These are phyloP conservation scores for Polyodon spathula DNA, from an alignment of 2,113 vertebrate genomes.

Conservation along the genomic window DNA sequence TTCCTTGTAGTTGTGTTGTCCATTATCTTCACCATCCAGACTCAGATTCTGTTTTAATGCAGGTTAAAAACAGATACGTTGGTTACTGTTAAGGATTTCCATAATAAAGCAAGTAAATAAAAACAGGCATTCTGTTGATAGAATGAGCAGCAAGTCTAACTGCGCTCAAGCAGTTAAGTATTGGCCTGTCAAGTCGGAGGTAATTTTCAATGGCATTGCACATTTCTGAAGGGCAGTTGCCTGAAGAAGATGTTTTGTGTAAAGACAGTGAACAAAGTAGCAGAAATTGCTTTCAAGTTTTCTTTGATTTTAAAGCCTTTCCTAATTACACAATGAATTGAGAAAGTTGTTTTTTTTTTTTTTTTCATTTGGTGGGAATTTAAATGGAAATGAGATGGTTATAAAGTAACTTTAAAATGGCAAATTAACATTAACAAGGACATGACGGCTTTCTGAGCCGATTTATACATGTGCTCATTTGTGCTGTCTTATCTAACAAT, in stretches of 20 bases:
- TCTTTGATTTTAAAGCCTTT: conserved; percentile 19
- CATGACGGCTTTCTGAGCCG: neutral
- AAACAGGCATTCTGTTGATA: too few relatives aligned
- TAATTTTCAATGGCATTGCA: neutral
- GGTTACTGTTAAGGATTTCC: too few relatives aligned
- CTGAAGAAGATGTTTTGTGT: conserved; percentile 7
- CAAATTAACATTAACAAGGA: neutral
- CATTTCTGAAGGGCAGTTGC: neutral
- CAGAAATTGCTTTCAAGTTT: conserved; percentile 16
- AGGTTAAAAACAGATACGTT: too few relatives aligned
- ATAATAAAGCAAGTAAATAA: too few relatives aligned
- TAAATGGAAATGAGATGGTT: neutral
- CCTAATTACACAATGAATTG: conserved; percentile 55
- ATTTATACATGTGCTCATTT: too few relatives aligned
- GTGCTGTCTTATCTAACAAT: neutral
- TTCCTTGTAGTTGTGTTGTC: too few relatives aligned
- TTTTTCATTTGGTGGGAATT: conserved; percentile 12
- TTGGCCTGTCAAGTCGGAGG: neutral
- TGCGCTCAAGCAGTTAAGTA: too few relatives aligned
- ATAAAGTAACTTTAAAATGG: neutral
- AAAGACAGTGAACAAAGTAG: conserved; percentile 8
- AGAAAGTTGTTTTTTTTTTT: conserved; percentile 25
- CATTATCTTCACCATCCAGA: too few relatives aligned
- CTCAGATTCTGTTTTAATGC: too few relatives aligned
- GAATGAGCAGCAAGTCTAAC: too few relatives aligned